These are phyloP conservation scores for Eunapius fragilis DNA, from an alignment of 37 sponge, comb jelly and placozoan species.

Conservation along the genomic window DNA sequence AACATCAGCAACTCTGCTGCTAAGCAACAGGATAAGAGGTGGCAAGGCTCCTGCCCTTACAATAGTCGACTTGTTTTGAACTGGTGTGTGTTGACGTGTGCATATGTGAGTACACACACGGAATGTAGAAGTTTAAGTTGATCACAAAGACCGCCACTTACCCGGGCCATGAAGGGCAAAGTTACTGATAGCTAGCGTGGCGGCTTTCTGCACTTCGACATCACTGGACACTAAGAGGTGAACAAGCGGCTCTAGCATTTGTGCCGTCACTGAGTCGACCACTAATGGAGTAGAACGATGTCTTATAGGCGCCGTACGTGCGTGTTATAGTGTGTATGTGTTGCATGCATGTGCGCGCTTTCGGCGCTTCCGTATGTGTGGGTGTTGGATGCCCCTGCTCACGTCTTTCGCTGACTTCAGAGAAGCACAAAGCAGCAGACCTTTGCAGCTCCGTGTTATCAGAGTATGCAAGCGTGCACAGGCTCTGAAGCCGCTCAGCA, in stretches of 20 bases:
- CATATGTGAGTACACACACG: neutral
- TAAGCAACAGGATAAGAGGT: constrained; percentile 79
- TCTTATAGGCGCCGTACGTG: neutral
- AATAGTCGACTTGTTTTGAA: constrained; percentile 74
- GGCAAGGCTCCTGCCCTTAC: constrained; percentile 67
- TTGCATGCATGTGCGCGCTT: neutral
- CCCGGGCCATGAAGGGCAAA: constrained; percentile 84
- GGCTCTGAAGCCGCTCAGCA: constrained; percentile 53
- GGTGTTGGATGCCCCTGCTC: constrained; percentile 21
- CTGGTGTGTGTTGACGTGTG: constrained; percentile 18
- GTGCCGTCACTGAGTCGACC: constrained; percentile 58
- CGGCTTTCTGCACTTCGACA: constrained; percentile 74
- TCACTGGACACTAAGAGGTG: constrained; percentile 74
- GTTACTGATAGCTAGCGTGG: constrained; percentile 86
- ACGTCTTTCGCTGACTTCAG: constrained; percentile 86
- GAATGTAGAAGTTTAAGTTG: too few relatives aligned
- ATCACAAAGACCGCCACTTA: constrained; percentile 29
- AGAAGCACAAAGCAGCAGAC: constrained; percentile 86
- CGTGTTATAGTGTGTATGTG: neutral
- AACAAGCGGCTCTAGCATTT: constrained; percentile 72
- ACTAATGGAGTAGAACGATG: constrained; percentile 16
- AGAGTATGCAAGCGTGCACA: constrained; percentile 74
- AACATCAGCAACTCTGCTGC: constrained; percentile 60
- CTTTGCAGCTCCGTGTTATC: constrained; percentile 83
- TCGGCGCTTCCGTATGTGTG: too few relatives aligned